These are phyloP conservation scores for Epizoanthus ramosus DNA, from an alignment of 92 coral and sea anemone species.

Conservation along the genomic window DNA sequence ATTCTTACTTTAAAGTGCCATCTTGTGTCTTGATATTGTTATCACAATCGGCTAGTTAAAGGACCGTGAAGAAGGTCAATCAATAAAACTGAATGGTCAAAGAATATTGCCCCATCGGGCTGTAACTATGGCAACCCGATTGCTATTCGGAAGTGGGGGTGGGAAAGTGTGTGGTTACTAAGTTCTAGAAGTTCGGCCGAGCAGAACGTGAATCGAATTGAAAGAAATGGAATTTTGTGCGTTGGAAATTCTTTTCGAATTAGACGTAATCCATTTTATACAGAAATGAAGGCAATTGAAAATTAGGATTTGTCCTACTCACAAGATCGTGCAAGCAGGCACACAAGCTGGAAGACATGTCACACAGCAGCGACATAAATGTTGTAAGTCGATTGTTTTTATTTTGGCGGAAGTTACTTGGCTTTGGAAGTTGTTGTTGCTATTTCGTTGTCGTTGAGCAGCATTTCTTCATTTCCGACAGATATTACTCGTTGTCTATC, in stretches of 20 bases:
- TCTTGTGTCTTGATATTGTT: too few species aligned
- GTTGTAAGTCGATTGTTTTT: slow-evolving; percentile 6
- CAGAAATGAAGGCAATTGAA: neutral
- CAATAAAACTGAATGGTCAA: too few species aligned
- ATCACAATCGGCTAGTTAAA: too few species aligned
- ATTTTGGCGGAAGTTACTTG: slow-evolving; percentile 9
- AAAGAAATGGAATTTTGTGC: neutral
- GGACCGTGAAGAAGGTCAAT: too few species aligned
- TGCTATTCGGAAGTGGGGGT: neutral
- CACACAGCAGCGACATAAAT: neutral
- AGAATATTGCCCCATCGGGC: too few species aligned
- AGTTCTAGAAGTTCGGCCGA: neutral
- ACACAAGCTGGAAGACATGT: neutral
- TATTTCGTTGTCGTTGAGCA: neutral
- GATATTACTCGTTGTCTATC: neutral
- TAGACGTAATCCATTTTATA: neutral
- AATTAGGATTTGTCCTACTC: neutral
- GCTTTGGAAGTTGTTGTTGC: neutral
- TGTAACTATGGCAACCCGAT: slow-evolving; percentile 12
- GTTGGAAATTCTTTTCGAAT: neutral
- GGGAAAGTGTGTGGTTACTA: slow-evolving; percentile 7
- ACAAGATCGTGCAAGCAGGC: neutral
- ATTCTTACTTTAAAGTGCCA: too few species aligned
- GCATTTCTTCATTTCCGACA: slow-evolving; percentile 1
- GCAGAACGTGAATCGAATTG: too few species aligned